phyloP scores from a whole-genome alignment of 2,888 invertebrate species.

The Drepanosiphum platanoidis region DNA sequence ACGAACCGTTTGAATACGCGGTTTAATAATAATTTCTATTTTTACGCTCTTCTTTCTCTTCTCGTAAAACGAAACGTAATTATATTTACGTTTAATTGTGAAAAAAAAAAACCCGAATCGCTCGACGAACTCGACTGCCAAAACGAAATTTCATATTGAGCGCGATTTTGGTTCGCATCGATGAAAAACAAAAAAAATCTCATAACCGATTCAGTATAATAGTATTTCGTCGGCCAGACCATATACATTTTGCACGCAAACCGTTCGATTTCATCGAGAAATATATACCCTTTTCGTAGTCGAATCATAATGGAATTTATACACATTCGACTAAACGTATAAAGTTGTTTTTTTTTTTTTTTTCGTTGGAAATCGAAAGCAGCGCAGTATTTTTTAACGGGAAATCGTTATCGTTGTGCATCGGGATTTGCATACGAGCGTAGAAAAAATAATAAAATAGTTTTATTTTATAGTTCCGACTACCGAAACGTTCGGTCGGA shows the following conservation, averaged over 20 bases:
- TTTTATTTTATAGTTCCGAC: not conserved
- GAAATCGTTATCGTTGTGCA: not conserved
- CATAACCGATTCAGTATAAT: too few species aligned
- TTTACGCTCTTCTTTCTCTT: not conserved
- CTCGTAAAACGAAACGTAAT: not conserved
- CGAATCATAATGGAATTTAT: too few species aligned
- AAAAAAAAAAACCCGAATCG: not conserved
- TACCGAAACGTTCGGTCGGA: too few species aligned
- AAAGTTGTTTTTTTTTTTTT: too few species aligned
- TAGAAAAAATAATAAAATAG: not conserved
- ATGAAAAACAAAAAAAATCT: too few species aligned
- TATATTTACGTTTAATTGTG: not conserved
- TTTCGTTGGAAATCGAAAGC: not conserved
- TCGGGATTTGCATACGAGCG: slow-evolving; percentile 1
- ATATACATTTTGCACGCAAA: too few species aligned
- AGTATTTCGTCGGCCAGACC: too few species aligned
- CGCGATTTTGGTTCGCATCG: not conserved
- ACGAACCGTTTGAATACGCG: not conserved
- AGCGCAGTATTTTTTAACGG: not conserved
- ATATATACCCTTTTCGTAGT: too few species aligned
- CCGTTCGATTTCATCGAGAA: too few species aligned
- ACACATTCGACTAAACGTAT: too few species aligned
- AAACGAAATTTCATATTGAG: not conserved
- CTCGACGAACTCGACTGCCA: not conserved
- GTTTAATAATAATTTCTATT: not conserved